These are phyloP conservation scores for Xylocopa sonorina DNA, from an alignment of 1,140 invertebrate genomes.

Conservation along the genomic window DNA sequence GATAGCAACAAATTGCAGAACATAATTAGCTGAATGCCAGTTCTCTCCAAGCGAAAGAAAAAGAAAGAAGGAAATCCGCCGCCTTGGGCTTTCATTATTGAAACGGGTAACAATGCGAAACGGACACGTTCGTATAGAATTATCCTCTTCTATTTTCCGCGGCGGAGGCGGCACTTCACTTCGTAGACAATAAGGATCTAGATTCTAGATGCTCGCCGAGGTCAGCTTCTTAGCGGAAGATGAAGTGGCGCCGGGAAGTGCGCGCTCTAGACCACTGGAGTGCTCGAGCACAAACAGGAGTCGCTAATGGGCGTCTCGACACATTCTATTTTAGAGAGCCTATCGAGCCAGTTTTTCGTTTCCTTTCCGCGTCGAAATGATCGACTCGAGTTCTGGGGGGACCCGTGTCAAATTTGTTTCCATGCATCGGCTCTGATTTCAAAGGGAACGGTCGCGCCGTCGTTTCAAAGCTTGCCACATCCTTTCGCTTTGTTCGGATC, in stretches of 20 bases:
- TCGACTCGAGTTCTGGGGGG: not conserved
- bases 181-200: constrained; percentile 54
- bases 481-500: no score
- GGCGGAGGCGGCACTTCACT: constrained; percentile 14
- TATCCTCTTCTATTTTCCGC: constrained; percentile 29
- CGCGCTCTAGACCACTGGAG: constrained; percentile 52
- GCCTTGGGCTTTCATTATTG: not conserved
- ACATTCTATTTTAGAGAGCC: constrained; percentile 20
- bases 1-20: no score
- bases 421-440: no score
- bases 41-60: not conserved
- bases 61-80: not conserved
- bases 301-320: constrained; percentile 58
- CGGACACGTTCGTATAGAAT: constrained; percentile 44
- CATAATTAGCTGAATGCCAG: not conserved
- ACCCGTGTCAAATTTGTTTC: no score
- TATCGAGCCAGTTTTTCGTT: not conserved
- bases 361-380: not conserved
- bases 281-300: constrained; percentile 67
- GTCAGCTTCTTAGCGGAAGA: constrained; percentile 55
- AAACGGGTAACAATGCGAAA: constrained; percentile 18
- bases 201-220: constrained; percentile 35
- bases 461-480: no score
- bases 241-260: constrained; percentile 57
- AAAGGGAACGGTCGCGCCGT: no score